These are phyloP conservation scores for Cariama cristata DNA, from an alignment of 2,113 vertebrate genomes.

Conservation along the genomic window DNA sequence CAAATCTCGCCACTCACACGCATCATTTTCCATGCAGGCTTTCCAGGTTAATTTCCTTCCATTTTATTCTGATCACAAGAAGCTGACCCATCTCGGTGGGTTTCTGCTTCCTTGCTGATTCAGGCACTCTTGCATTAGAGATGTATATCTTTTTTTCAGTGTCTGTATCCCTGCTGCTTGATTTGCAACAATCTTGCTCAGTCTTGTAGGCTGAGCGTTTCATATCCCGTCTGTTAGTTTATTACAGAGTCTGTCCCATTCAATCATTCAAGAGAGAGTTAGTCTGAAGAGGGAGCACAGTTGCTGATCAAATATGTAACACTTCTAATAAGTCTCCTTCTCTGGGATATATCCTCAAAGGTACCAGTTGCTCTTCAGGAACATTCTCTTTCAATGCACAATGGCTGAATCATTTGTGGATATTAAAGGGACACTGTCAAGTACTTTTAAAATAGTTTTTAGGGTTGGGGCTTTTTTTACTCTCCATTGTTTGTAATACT, in stretches of 20 bases:
- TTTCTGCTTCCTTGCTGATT: constrained; percentile 18
- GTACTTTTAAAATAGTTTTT: constrained; percentile 83
- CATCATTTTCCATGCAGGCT: constrained; percentile 11
- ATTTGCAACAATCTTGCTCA: constrained; percentile 44
- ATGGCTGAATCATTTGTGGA: constrained; percentile 71
- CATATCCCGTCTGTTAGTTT: constrained; percentile 35
- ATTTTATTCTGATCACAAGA: neutral
- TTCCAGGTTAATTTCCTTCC: constrained; percentile 40
- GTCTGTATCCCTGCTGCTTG: constrained; percentile 38
- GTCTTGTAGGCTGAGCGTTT: constrained; percentile 58
- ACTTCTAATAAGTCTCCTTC: constrained; percentile 57
- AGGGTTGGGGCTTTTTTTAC: constrained; percentile 81
- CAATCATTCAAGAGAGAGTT: constrained; percentile 26
- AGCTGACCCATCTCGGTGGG: neutral
- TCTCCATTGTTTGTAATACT: constrained; percentile 82
- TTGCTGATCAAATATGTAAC: constrained; percentile 27
- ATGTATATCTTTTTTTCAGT: neutral
- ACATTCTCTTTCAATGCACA: constrained; percentile 75
- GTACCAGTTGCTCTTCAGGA: constrained; percentile 65
- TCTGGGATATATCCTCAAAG: constrained; percentile 48
- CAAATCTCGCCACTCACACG: neutral
- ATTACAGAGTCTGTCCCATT: constrained; percentile 34
- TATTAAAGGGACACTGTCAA: constrained; percentile 79
- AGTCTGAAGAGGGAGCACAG: constrained; percentile 38
- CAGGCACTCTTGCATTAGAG: neutral